Evolutionary conservation across 1,140 invertebrate species (phyloP), one percentile per base, ranked within the genome.

Genomic region (Pseudomyrmex flavicornis): DNA sequence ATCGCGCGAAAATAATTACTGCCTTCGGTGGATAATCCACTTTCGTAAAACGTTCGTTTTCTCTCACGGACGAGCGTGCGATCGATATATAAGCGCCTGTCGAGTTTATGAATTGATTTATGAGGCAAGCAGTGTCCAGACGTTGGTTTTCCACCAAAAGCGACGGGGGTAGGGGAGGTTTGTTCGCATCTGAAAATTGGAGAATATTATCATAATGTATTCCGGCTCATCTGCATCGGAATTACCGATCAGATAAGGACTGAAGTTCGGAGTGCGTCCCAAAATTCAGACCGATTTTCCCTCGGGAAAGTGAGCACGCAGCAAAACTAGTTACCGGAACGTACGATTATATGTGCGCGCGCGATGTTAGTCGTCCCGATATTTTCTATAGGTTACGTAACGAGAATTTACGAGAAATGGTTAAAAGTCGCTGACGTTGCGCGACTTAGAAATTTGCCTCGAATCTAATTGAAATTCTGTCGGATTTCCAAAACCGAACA

Each of bases 201-300:
- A 58, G 50, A 82, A 73, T 72, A 85, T 85, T 82, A 85, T 82
- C 77, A 82, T 85, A 85, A 85, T 82, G 15, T 74, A 85, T 85
- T 85, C 77, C 50, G 62, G n/a, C 69, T 73, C 83, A 82, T 85
- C 77, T 85, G 83, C 83, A 85, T 85, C 56, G 69, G 77, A 66
- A 85, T 85, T 82, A 82, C 50, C 26, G 59, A 48, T 13, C 17
- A 70, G 75, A 84, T 80, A 80, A 77, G 59, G 59, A 80, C 26
- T n/a, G 2, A 22, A 46, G 48, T 74, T 75, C 13, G 12, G 62
- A 70, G 15, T n/a, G 15, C 15, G 54, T 15, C 12, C 8, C 62
- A 63, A 44, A 82, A 63, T 54, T 58, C n/a, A 5, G 10, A 9
- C 20, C 50, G 70, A 63, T 46, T 75, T 75, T 48, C 15, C 17